A percentile compares a stretch with the other conserved stretches of the same genome.
phyloP scores from a whole-genome alignment of 2,888 invertebrate species.

The Trissonchulus sp. region DNA sequence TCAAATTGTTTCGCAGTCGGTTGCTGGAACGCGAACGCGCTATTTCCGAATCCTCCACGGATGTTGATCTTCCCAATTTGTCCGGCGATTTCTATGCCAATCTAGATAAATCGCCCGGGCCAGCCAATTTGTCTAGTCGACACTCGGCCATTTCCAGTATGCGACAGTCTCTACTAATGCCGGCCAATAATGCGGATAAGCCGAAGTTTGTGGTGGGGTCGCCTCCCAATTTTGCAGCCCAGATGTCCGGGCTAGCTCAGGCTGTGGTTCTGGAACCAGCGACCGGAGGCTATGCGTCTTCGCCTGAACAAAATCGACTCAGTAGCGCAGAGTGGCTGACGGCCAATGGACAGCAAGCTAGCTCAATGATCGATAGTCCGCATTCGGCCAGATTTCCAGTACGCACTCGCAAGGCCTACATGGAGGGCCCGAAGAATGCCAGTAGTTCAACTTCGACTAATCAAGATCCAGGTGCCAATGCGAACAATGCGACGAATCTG shows the following conservation, averaged over 20 bases:
- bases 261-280: neutral
- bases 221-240: neutral
- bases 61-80: no score
- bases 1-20: neutral
- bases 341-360: neutral
- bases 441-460: neutral
- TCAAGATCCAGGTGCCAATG: no score
- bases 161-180: neutral
- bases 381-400: neutral
- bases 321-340: neutral
- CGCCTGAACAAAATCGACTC: neutral
- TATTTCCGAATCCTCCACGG: neutral
- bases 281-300: neutral
- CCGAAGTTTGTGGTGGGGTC: conserved; percentile 32
- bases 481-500: neutral
- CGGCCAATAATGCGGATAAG: neutral
- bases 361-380: neutral
- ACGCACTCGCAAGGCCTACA: neutral
- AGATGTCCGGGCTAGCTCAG: neutral
- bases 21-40: neutral
- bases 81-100: no score
- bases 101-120: neutral
- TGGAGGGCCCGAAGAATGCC: neutral
- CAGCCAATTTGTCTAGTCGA: no score
- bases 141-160: neutral